phyloP scores from a whole-genome alignment of 1,140 invertebrate genomes.

The Drosophila sulfurigaster region DNA sequence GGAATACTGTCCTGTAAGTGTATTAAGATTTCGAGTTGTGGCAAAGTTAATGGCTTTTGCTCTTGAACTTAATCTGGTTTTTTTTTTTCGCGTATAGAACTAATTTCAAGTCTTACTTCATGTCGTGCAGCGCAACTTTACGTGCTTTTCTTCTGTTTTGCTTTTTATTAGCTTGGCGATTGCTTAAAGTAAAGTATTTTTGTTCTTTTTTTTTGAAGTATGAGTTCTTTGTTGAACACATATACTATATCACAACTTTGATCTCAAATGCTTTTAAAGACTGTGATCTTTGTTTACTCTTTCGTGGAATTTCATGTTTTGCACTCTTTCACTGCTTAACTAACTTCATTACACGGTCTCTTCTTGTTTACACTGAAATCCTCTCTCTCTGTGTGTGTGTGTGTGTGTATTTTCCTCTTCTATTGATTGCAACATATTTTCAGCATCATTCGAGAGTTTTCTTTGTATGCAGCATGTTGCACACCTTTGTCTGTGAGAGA shows the following conservation, averaged over 20 bases:
- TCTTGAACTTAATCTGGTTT: conserved; percentile 10
- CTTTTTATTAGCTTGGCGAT: background rate
- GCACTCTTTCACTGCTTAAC: background rate
- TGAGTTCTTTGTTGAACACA: background rate
- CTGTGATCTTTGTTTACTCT: background rate
- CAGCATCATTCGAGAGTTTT: background rate
- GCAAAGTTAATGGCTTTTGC: conserved; percentile 6
- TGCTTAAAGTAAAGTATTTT: background rate
- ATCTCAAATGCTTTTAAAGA: background rate
- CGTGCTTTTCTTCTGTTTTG: conserved; percentile 1
- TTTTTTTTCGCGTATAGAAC: background rate
- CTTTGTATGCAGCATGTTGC: background rate
- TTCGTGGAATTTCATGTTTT: background rate
- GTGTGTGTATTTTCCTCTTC: background rate
- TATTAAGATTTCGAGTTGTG: background rate
- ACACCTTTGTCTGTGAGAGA: conserved; percentile 9
- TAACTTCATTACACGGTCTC: background rate
- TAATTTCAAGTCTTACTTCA: background rate
- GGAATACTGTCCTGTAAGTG: background rate
- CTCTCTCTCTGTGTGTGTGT: too few species aligned
- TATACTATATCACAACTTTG: background rate
- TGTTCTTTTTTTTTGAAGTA: background rate
- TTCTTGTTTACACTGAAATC: conserved; percentile 1
- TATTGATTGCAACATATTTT: conserved; percentile 14
- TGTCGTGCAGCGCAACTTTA: background rate